Percentiles rank a stretch among this genome's conserved stretches.
Evolutionary conservation across 2,888 invertebrate genomes (phyloP).

Genomic region (Rotaria socialis): DNA sequence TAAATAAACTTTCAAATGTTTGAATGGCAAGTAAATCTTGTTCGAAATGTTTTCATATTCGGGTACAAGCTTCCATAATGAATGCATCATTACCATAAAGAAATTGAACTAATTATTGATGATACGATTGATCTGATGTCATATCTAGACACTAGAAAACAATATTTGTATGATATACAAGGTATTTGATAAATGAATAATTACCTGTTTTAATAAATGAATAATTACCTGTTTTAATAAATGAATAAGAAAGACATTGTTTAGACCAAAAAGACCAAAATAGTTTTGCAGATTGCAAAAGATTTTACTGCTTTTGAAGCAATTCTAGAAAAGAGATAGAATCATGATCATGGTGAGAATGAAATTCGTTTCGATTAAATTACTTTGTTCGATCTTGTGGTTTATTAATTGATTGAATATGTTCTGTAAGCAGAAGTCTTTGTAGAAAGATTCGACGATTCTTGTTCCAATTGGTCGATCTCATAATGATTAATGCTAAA

Average conservation of each 20-base stretch:
- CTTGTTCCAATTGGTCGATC: conserved; percentile 72
- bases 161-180: no score
- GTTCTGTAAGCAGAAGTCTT: conserved; percentile 73
- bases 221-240: conserved; percentile 61
- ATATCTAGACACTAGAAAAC: neutral
- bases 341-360: neutral
- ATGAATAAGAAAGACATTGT: conserved; percentile 76
- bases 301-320: neutral
- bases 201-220: no score
- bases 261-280: conserved; percentile 77
- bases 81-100: neutral
- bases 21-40: neutral
- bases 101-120: conserved; percentile 16
- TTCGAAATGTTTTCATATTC: conserved; percentile 27
- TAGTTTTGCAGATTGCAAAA: conserved; percentile 70
- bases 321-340: conserved; percentile 20
- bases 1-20: conserved; percentile 9
- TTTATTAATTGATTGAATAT: conserved; percentile 67
- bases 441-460: conserved; percentile 71
- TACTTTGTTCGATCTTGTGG: conserved; percentile 64
- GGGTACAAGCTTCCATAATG: conserved; percentile 22
- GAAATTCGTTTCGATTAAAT: conserved; percentile 42
- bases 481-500: conserved; percentile 74
- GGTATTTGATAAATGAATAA: no score
- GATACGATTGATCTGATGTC: neutral